Percentiles rank a stretch among this genome's conserved stretches.
These are phyloP conservation scores for Alethe diademata DNA, from an alignment of 2,113 vertebrate genomes.

Conservation along the genomic window DNA sequence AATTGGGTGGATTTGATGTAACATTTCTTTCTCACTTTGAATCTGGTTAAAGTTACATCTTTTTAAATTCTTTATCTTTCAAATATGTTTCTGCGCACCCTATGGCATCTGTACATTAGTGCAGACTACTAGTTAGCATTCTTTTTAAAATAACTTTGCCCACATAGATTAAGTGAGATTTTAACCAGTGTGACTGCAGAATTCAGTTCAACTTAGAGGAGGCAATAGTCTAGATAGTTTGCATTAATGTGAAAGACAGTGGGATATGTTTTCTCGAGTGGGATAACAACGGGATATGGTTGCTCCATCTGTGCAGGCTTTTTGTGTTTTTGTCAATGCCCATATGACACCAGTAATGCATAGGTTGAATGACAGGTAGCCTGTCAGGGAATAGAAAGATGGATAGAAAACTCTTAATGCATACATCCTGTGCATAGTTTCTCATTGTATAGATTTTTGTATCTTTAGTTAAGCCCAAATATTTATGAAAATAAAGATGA, in stretches of 20 bases:
- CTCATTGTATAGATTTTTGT: background rate
- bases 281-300: background rate
- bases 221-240: background rate
- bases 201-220: background rate
- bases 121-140: background rate
- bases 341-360: fast-evolving
- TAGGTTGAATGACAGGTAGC: background rate
- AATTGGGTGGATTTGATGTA: background rate
- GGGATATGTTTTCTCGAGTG: background rate
- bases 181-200: background rate
- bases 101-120: background rate
- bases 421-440: background rate
- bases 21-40: background rate
- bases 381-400: background rate
- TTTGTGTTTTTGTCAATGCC: background rate
- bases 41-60: background rate
- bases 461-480: background rate
- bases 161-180: background rate
- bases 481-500: background rate
- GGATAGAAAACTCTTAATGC: background rate
- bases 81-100: background rate
- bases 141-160: background rate
- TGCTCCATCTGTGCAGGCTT: background rate
- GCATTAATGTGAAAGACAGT: background rate
- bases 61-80: background rate